A percentile compares a stretch with the other conserved stretches of the same genome.
phyloP scores from a whole-genome alignment of 2,797 vertebrate species.

The Karalla daura region DNA sequence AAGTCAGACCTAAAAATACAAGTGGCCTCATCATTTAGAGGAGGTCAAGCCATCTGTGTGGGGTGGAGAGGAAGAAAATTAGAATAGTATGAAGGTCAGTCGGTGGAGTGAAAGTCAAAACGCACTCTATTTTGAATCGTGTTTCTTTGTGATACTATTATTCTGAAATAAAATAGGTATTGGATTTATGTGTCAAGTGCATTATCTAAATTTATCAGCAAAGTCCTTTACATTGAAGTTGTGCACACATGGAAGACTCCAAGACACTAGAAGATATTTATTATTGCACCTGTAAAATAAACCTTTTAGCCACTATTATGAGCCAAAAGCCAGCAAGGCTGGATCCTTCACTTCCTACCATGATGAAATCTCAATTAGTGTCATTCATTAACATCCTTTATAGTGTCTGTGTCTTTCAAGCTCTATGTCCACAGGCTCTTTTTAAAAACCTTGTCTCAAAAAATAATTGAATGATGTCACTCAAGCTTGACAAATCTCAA shows the following conservation, averaged over 20 bases:
- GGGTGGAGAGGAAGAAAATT: slow-evolving; percentile 22
- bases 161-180: neutral
- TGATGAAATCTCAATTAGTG: neutral
- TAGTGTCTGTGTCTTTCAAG: too few relatives aligned
- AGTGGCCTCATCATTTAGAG: slow-evolving; percentile 43
- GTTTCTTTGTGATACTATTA: slow-evolving; percentile 6
- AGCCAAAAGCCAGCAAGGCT: too few relatives aligned
- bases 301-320: too few relatives aligned
- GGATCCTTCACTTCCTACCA: too few relatives aligned
- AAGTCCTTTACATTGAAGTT: neutral
- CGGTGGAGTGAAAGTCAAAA: slow-evolving; percentile 9
- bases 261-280: too few relatives aligned
- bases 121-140: slow-evolving; percentile 17
- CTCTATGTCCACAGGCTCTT: too few relatives aligned
- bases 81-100: slow-evolving; percentile 45
- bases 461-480: too few relatives aligned
- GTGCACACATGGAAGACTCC: too few relatives aligned
- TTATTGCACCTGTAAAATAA: too few relatives aligned
- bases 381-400: too few relatives aligned
- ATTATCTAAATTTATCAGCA: neutral
- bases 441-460: too few relatives aligned
- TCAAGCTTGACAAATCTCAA: too few relatives aligned
- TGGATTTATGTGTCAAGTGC: neutral
- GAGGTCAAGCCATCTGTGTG: slow-evolving; percentile 48
- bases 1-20: slow-evolving; percentile 63